Base-by-base conservation (phyloP, 2,888 invertebrate genomes). In the Aquatica leii region DNA sequence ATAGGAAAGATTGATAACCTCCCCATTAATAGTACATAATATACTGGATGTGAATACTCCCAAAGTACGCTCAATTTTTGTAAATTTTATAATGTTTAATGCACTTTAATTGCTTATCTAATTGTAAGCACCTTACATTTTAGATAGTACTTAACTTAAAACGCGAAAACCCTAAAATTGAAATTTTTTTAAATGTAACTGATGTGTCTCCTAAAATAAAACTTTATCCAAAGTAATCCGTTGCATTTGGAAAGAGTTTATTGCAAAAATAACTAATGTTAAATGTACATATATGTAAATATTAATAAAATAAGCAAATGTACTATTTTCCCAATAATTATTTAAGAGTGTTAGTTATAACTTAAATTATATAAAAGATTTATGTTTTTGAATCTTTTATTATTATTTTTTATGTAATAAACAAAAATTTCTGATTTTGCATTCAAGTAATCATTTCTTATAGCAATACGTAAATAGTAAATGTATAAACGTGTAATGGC, bases 291-390 rank as follows among this genome's bases (percentile, higher is more conserved):
- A 62, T 41, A 20, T 62, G 62, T 62, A 62, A 51, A 62, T 62
- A 60, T 50, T 49, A 37, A 20, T 35, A 37, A 12, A 12, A 31
- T 14, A 56, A 56, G 35, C 17, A 55, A 37, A 46, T 58, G 35
- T 48, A 57, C 62, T 62, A 58, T 58, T 62, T 62, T 62, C 62
- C 57, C 62, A 58, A 53, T 62, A 62, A 40, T 53, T 62, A 53
- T 62, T 62, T 62, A 62, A 55, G 61, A 51, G 49, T 31, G 41
- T 34, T 54, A 54, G 49, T 56, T 55, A 50, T 43, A 61, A 34
- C 43, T 56, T 62, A 56, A 62, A 56, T 56, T 55, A 34, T 21
- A 49, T 48, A 57, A 48, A 21, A 49, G 37, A 56, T 35, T 17
- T 46, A 20, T 15, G 48, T 37, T 31, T 48, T 56, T 15, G n/a